phyloP scores from a whole-genome alignment of 1,140 invertebrate species.

The Riptortus pedestris region DNA sequence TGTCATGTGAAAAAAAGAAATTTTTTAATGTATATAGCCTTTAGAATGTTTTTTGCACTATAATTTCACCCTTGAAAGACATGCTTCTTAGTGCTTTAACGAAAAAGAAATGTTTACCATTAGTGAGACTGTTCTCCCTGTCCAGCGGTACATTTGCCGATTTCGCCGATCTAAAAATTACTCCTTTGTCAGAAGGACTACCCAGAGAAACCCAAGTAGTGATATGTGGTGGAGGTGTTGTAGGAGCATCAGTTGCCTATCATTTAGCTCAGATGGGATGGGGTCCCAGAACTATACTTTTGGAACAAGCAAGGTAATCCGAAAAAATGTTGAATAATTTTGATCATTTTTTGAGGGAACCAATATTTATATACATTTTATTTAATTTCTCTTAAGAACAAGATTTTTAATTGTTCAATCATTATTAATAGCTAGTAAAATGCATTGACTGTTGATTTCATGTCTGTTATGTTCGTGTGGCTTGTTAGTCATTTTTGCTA shows the following conservation, averaged over 20 bases:
- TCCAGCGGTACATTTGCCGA: background rate
- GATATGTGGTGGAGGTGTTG: constrained; percentile 88
- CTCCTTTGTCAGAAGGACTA: constrained; percentile 16
- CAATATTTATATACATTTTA: background rate
- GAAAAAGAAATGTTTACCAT: background rate
- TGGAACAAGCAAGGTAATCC: constrained; percentile 72
- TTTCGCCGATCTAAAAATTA: background rate
- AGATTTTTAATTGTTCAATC: too few species aligned
- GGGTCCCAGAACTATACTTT: constrained; percentile 67
- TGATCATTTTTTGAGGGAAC: background rate
- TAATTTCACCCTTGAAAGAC: too few species aligned
- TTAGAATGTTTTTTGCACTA: too few species aligned
- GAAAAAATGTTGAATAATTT: constrained; percentile 24
- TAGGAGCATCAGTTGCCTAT: constrained; percentile 89
- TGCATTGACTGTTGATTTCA: too few species aligned
- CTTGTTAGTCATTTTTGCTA: too few species aligned
- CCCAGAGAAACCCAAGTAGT: constrained; percentile 51
- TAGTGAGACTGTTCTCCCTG: constrained; percentile 4
- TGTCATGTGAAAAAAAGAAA: too few species aligned
- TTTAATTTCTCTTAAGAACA: too few species aligned
- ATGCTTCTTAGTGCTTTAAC: background rate
- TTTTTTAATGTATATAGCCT: too few species aligned
- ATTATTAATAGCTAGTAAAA: too few species aligned
- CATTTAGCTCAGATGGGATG: constrained; percentile 77
- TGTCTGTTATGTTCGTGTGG: too few species aligned